Evolutionary conservation across 2,113 vertebrate genomes (phyloP).

Genomic region (Muntiacus reevesi): DNA sequence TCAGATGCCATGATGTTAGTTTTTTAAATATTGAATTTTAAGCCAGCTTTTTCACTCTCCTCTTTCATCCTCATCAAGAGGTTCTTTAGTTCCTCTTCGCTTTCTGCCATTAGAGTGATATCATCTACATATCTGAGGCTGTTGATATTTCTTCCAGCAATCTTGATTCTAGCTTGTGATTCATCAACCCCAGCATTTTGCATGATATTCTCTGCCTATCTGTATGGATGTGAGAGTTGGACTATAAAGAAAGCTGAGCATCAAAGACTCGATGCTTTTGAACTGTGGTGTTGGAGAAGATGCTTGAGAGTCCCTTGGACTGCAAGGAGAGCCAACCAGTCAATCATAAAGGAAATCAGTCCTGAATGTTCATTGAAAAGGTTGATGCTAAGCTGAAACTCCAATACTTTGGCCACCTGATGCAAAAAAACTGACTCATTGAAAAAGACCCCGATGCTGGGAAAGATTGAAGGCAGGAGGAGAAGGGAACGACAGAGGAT

Average conservation of each 20-base stretch:
- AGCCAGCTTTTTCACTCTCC: neutral
- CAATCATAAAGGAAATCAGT: neutral
- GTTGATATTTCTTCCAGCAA: neutral
- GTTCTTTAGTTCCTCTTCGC: neutral
- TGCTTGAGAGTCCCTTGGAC: neutral
- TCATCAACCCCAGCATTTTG: neutral
- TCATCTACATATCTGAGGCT: neutral
- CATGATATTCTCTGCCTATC: neutral
- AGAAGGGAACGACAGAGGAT: neutral
- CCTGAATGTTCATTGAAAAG: neutral
- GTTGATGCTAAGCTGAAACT: neutral
- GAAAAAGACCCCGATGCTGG: neutral
- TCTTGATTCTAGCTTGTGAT: neutral
- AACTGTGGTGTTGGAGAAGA: neutral
- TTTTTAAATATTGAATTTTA: neutral
- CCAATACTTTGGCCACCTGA: neutral
- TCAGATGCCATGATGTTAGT: neutral
- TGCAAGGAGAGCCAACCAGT: neutral
- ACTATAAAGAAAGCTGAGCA: neutral
- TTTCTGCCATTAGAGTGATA: neutral
- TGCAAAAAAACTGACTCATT: neutral
- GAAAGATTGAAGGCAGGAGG: neutral
- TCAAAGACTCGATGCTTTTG: neutral
- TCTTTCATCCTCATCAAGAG: neutral
- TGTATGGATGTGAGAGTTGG: neutral